Evolutionary conservation across 2,113 vertebrate genomes (phyloP).

Genomic region (Onychorhynchus coronatus): DNA sequence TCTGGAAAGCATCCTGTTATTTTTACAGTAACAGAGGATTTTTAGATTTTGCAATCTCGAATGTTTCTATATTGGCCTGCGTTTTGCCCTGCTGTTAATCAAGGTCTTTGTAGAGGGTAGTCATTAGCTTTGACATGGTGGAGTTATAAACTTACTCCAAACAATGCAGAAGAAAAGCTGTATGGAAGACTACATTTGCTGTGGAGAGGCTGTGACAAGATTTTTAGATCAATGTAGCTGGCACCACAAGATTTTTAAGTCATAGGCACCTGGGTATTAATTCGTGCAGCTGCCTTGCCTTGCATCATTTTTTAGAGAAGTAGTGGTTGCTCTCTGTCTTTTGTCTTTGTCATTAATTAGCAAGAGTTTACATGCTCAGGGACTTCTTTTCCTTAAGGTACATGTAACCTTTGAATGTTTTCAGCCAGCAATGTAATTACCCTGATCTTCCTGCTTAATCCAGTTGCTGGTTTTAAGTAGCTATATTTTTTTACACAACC

Average conservation of each 20-base stretch:
- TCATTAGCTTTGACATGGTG: not conserved
- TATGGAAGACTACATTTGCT: not conserved
- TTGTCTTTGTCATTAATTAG: not conserved
- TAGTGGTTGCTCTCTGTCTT: not conserved
- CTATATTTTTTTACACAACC: not conserved
- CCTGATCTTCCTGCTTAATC: not conserved
- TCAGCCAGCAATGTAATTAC: not conserved
- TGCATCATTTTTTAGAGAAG: not conserved
- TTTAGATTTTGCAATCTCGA: not conserved
- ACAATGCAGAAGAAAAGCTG: not conserved
- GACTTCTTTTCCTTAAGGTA: not conserved
- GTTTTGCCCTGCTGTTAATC: not conserved
- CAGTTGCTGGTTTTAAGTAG: not conserved
- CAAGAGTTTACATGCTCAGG: not conserved
- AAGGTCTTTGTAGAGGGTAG: not conserved
- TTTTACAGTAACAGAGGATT: not conserved
- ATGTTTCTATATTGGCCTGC: not conserved
- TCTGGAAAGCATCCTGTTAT: not conserved
- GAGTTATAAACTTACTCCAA: not conserved
- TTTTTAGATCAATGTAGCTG: not conserved
- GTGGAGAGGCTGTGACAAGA: not conserved
- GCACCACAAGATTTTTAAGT: not conserved
- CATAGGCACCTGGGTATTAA: not conserved
- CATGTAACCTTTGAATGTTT: not conserved
- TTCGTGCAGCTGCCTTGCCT: not conserved